A percentile compares a stretch with the other conserved stretches of the same genome.
These are phyloP conservation scores for Ibidorhyncha struthersii DNA, from an alignment of 2,113 vertebrate species.

Conservation along the genomic window DNA sequence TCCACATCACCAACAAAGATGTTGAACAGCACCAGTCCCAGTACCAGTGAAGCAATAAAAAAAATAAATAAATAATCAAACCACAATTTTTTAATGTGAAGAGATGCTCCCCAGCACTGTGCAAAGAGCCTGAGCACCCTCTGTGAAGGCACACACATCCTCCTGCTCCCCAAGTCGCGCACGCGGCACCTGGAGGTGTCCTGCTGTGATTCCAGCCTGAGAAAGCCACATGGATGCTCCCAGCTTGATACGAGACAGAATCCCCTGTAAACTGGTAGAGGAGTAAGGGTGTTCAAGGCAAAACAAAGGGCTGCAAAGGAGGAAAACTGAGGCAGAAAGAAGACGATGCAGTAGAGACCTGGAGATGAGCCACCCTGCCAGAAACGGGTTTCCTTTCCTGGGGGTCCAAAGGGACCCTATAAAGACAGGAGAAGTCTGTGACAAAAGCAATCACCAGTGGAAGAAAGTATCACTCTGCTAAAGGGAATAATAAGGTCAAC, in stretches of 20 bases:
- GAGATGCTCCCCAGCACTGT: rapidly evolving
- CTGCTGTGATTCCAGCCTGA: background rate
- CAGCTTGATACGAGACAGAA: rapidly evolving
- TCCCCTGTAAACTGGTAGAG: rapidly evolving
- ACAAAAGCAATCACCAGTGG: background rate
- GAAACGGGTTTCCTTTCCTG: background rate
- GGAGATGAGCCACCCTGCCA: background rate
- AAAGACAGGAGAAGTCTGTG: background rate
- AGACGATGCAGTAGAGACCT: background rate
- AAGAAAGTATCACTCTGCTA: background rate
- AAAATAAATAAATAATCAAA: background rate
- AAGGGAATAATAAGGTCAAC: background rate
- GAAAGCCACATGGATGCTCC: background rate
- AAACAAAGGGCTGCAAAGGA: background rate
- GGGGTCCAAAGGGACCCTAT: background rate
- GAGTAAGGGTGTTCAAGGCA: background rate
- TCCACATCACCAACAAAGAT: too few relatives aligned
- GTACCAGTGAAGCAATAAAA: background rate
- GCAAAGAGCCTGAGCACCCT: background rate
- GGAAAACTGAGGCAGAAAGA: background rate
- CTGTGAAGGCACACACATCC: background rate
- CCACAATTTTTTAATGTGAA: background rate
- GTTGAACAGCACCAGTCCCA: too few relatives aligned
- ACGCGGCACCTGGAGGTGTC: rapidly evolving
- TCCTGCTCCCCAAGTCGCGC: background rate